Percentiles rank a stretch among this genome's conserved stretches.
Evolutionary conservation across 2,888 invertebrate species (phyloP).

Genomic region (Cynaeus angustus): DNA sequence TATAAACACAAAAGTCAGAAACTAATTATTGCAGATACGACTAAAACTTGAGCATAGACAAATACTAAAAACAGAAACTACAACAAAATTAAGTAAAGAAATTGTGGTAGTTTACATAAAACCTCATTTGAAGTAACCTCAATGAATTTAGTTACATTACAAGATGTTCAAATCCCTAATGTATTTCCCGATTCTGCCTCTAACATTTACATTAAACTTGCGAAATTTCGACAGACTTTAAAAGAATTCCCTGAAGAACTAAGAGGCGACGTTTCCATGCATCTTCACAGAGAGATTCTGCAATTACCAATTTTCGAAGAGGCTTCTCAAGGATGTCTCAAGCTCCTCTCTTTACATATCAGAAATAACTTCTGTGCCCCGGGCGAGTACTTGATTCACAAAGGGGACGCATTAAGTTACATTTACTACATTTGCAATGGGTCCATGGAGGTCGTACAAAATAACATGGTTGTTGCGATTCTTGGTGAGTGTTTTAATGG

Average conservation of each 20-base stretch:
- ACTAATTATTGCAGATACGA: too few species aligned
- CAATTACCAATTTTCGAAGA: constrained; percentile 95
- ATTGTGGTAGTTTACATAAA: too few species aligned
- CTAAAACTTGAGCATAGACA: too few species aligned
- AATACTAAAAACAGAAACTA: too few species aligned
- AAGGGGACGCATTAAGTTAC: constrained; percentile 94
- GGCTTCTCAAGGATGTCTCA: constrained; percentile 95
- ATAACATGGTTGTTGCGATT: constrained; percentile 97
- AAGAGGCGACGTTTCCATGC: constrained; percentile 95
- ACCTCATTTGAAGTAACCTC: too few species aligned
- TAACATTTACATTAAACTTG: constrained; percentile 1
- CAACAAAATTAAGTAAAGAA: too few species aligned
- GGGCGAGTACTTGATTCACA: constrained; percentile 94
- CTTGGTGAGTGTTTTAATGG: constrained; percentile 93
- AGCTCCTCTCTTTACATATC: constrained; percentile 93
- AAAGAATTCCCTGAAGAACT: constrained; percentile 98
- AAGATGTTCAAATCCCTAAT: background rate
- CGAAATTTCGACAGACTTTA: constrained; percentile 79
- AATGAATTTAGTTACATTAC: background rate
- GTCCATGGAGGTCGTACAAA: constrained; percentile 97
- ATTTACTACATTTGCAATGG: constrained; percentile 98
- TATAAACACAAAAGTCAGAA: too few species aligned
- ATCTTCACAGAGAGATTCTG: constrained; percentile 94
- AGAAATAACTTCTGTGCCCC: constrained; percentile 97
- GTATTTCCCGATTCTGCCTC: background rate